Evolutionary conservation across 2,888 invertebrate species (phyloP), one percentile per base, ranked within the genome.

Genomic region (Rotaria socialis): DNA sequence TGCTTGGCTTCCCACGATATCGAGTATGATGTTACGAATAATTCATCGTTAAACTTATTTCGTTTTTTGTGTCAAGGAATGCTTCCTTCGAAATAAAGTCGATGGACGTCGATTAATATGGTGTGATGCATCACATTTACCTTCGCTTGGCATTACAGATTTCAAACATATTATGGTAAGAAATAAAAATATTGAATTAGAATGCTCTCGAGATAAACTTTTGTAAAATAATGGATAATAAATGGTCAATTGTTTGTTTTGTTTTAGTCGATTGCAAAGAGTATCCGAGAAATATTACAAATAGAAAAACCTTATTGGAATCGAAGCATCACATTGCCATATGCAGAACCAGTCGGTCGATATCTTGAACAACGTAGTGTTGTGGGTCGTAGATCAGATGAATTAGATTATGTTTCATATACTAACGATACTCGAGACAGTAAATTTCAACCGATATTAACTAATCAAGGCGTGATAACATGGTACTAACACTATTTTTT

Each of bases 231-330:
- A 11, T 14, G 52, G 16, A 52, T 52, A 52, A 52, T 52, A 52
- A 52, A 52, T 4, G 14, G 14, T 14, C 16, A 14, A 14, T 52
- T 0, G 11, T 16, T 52, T 47, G 0, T 52, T 52, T 16, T 55
- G 27, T 22, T 84, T 47, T 41, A 86, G 86, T 24, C 74, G 11
- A 85, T 86, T 19, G 75, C 80, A 47, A 86, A 86, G 55, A 85
- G 52, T 56, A 58, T 86, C n/a, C 55, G 86, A 35, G 85, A 85
- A 50, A 11, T 86, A 2, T n/a, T 85, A 22, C n/a, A 80, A 22
- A 86, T 85, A 35, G 85, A 84, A 35, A 75, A 85, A 22, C 86
- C 86, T 6, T 86, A 74, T 52, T 86, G 86, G 86, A 86, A 86
- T 85, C 74, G 86, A 75, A 86, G 86, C 14, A 84, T 86, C 52